A percentile compares a stretch with the other conserved stretches of the same genome.
phyloP scores from a whole-genome alignment of 2,888 invertebrate genomes.

The Torymus auratus region DNA sequence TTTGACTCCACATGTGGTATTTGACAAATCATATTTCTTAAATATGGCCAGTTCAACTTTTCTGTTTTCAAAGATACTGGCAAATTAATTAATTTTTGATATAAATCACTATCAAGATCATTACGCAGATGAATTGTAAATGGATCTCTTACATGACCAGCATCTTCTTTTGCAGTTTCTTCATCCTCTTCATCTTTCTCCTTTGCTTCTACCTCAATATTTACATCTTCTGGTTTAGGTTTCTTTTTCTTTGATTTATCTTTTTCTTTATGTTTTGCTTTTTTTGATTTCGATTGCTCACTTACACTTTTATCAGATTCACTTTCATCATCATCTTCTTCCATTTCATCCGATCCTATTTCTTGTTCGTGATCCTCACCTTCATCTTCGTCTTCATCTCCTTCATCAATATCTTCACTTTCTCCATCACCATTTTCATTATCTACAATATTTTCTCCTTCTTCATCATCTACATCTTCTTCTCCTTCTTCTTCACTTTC shows the following conservation, averaged over 20 bases:
- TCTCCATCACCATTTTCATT: slow-evolving; percentile 58
- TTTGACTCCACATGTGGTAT: slow-evolving; percentile 78
- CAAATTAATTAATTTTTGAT: slow-evolving; percentile 80
- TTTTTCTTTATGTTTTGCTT: slow-evolving; percentile 60
- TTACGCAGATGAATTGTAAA: slow-evolving; percentile 84
- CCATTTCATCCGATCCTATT: slow-evolving; percentile 38
- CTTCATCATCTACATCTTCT: slow-evolving; percentile 52
- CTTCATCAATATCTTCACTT: slow-evolving; percentile 51
- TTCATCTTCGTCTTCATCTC: slow-evolving; percentile 57
- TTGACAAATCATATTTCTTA: slow-evolving; percentile 81
- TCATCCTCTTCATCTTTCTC: slow-evolving; percentile 71
- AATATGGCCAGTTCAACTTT: slow-evolving; percentile 80
- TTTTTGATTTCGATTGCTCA: slow-evolving; percentile 55
- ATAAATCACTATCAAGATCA: slow-evolving; percentile 82
- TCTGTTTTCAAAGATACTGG: slow-evolving; percentile 76
- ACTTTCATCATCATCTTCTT: slow-evolving; percentile 55
- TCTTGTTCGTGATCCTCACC: no score
- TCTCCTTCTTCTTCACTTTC: slow-evolving; percentile 65
- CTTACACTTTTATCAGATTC: slow-evolving; percentile 62
- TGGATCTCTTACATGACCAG: slow-evolving; percentile 79
- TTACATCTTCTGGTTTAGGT: slow-evolving; percentile 46
- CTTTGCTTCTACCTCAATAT: slow-evolving; percentile 58
- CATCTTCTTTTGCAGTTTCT: slow-evolving; percentile 74
- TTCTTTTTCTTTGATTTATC: slow-evolving; percentile 45
- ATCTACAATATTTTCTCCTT: slow-evolving; percentile 58